These are phyloP conservation scores for Dynastes grantii DNA, from an alignment of 2,888 invertebrate genomes.

Conservation along the genomic window DNA sequence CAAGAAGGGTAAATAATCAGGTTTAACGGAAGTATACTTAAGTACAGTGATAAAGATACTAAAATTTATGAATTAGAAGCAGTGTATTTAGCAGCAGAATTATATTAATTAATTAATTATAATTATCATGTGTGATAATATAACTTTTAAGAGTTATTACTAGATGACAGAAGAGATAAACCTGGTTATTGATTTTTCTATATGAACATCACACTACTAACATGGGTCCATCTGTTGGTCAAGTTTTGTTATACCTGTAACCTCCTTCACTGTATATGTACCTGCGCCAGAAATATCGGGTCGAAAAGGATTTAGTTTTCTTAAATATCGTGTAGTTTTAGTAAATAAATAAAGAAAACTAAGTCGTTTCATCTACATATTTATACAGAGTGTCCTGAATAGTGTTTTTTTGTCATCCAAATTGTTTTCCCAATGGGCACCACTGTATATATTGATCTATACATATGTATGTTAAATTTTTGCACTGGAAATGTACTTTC, in stretches of 20 bases:
- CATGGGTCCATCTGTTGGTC: conserved; percentile 18
- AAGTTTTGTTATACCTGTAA: conserved; percentile 2
- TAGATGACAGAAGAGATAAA: not conserved
- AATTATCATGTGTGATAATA: conserved; percentile 7
- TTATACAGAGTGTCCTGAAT: not conserved
- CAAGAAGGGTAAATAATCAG: not conserved
- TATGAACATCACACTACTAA: not conserved
- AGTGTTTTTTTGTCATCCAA: not conserved
- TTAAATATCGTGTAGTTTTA: not conserved
- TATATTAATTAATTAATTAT: not conserved
- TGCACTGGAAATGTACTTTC: conserved; percentile 26
- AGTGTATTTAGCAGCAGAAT: not conserved
- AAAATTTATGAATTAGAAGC: not conserved
- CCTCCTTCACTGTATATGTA: not conserved
- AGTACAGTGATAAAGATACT: conserved; percentile 5
- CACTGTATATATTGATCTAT: not conserved
- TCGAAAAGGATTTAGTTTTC: conserved; percentile 8
- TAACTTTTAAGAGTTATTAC: conserved; percentile 7
- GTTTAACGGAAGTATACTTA: not conserved
- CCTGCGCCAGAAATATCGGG: not conserved
- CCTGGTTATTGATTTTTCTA: not conserved
- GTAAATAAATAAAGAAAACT: conserved; percentile 1
- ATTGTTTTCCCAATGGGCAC: not conserved
- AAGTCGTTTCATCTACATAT: not conserved
- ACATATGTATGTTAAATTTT: conserved; percentile 4